A percentile compares a stretch with the other conserved stretches of the same genome.
These are phyloP conservation scores for Scartelaos histophorus DNA, from an alignment of 2,113 vertebrate species.

Conservation along the genomic window DNA sequence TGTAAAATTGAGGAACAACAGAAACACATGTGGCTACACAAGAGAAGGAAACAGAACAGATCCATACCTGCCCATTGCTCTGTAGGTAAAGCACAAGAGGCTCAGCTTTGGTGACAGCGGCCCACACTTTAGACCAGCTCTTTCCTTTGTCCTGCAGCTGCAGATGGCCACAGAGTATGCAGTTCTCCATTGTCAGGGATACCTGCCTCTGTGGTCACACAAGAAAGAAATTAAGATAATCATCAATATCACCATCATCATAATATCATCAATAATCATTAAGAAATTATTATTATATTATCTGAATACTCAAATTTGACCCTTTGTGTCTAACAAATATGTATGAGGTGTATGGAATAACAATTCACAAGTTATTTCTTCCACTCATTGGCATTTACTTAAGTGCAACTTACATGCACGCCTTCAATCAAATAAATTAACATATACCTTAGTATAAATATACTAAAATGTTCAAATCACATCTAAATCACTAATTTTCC, in stretches of 20 bases:
- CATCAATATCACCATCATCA: too few species aligned
- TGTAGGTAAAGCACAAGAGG: conserved; percentile 84
- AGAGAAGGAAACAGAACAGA: not conserved
- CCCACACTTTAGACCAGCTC: conserved; percentile 85
- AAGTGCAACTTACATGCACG: not conserved
- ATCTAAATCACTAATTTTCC: not conserved
- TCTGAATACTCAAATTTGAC: not conserved
- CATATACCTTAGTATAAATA: not conserved
- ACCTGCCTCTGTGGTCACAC: conserved; percentile 75
- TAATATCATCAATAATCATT: not conserved
- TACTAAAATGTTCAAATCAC: not conserved
- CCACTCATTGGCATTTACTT: not conserved
- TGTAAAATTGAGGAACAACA: conserved; percentile 12
- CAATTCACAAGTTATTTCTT: not conserved
- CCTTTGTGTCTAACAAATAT: not conserved
- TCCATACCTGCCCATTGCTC: conserved; percentile 81
- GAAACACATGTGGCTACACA: conserved; percentile 17
- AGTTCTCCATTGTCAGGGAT: conserved; percentile 74
- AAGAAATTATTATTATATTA: not conserved
- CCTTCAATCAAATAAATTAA: not conserved
- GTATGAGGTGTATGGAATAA: not conserved
- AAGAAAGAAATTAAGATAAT: not conserved
- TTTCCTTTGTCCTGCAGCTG: conserved; percentile 85
- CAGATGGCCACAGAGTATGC: conserved; percentile 81
- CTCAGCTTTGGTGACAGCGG: conserved; percentile 79